Percentiles rank a stretch among this genome's conserved stretches.
phyloP scores from a whole-genome alignment of 2,888 invertebrate species.

The Watsonalla cultraria region DNA sequence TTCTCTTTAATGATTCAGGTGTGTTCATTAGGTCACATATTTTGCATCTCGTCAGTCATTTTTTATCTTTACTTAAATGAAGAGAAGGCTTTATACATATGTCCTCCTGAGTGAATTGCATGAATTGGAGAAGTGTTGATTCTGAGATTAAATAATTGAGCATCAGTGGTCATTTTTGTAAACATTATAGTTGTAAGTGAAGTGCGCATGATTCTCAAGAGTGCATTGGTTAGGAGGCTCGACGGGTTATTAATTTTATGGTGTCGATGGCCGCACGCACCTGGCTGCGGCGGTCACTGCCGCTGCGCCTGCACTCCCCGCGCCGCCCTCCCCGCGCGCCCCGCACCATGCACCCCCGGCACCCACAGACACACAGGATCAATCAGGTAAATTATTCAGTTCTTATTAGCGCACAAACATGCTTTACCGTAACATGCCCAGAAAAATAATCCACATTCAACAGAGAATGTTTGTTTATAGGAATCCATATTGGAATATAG shows the following conservation, averaged over 20 bases:
- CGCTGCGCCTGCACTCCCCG: conserved; percentile 40
- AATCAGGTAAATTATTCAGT: conserved; percentile 46
- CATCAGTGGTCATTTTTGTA: conserved; percentile 12
- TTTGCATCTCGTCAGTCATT: too few species aligned
- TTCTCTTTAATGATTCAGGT: too few species aligned
- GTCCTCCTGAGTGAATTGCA: too few species aligned
- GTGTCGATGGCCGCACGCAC: conserved; percentile 77
- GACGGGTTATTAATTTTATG: conserved; percentile 78
- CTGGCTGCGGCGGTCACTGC: conserved; percentile 74
- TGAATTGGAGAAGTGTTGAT: too few species aligned
- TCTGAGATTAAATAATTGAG: background rate
- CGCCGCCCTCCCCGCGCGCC: conserved; percentile 16
- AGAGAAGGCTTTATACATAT: too few species aligned
- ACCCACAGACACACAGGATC: conserved; percentile 34
- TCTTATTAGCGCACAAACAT: conserved; percentile 22
- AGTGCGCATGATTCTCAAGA: conserved; percentile 55
- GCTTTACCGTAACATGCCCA: background rate
- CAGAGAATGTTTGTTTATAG: background rate
- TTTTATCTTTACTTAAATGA: too few species aligned
- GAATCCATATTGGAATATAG: too few species aligned
- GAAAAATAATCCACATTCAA: conserved; percentile 3
- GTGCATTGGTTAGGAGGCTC: conserved; percentile 70
- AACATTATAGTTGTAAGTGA: conserved; percentile 32
- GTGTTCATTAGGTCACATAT: too few species aligned
- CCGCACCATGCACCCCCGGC: conserved; percentile 9